phyloP scores from a whole-genome alignment of 2,888 invertebrate species.

The Plagodis pulveraria region DNA sequence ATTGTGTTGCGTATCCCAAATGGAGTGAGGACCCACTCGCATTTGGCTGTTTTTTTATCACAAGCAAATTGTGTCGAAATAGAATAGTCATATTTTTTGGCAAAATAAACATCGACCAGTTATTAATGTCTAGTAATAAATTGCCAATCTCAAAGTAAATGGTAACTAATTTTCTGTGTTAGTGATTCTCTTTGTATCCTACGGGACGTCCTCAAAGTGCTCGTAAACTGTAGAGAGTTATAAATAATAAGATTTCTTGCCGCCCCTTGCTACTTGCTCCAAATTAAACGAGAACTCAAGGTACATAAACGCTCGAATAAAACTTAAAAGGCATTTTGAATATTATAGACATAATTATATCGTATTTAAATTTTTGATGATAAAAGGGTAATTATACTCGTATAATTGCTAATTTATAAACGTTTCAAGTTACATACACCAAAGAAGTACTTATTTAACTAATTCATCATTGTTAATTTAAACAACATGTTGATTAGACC shows the following conservation, averaged over 20 bases:
- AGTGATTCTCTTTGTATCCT: slow-evolving; percentile 35
- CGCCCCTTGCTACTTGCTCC: slow-evolving; percentile 45
- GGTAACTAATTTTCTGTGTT: slow-evolving; percentile 12
- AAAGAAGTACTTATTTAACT: too few species aligned
- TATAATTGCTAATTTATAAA: background rate
- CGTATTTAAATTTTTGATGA: slow-evolving; percentile 12
- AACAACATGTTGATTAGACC: too few species aligned
- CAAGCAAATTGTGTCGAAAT: too few species aligned
- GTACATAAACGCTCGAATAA: slow-evolving; percentile 26
- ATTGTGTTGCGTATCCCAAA: too few species aligned
- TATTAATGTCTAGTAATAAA: background rate
- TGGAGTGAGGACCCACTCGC: too few species aligned
- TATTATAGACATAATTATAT: slow-evolving; percentile 7
- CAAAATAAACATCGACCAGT: background rate
- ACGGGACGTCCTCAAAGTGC: slow-evolving; percentile 41
- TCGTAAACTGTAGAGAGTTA: slow-evolving; percentile 53
- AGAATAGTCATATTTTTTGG: background rate
- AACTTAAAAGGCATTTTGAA: slow-evolving; percentile 10
- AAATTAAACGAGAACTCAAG: slow-evolving; percentile 47
- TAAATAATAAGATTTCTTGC: slow-evolving; percentile 61
- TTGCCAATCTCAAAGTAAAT: background rate
- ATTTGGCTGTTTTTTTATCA: too few species aligned
- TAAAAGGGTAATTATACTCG: slow-evolving; percentile 2
- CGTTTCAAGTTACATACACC: background rate
- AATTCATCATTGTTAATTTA: background rate